Evolutionary conservation across 2,113 vertebrate species (phyloP).

Genomic region (Ammospiza nelsoni): DNA sequence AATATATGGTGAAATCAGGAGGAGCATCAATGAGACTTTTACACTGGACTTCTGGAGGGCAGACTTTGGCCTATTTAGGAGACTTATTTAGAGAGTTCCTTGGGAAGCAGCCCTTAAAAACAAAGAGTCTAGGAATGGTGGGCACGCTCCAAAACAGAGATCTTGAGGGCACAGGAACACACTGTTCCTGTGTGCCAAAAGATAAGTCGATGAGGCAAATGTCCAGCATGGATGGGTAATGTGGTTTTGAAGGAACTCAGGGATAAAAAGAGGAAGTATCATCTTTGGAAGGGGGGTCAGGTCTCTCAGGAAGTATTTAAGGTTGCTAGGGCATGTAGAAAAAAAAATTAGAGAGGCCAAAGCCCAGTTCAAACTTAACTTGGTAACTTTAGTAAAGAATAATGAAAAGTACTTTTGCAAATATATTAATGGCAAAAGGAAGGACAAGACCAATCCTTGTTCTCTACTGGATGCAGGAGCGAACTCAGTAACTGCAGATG

Average conservation of each 20-base stretch:
- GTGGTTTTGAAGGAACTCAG: background rate
- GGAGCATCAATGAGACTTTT: background rate
- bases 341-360: background rate
- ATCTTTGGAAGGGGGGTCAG: background rate
- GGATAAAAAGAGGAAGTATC: background rate
- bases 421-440: background rate
- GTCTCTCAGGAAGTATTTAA: background rate
- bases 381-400: background rate
- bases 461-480: background rate
- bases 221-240: background rate
- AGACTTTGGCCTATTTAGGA: background rate
- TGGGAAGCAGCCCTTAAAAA: background rate
- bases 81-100: background rate
- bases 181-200: background rate
- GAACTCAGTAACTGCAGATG: background rate
- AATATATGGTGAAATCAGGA: background rate
- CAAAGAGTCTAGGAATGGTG: background rate
- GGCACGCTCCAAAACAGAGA: background rate
- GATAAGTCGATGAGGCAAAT: fast-evolving
- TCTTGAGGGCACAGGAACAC: background rate
- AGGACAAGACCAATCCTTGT: background rate
- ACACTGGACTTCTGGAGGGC: background rate
- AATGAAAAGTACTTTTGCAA: background rate
- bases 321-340: background rate
- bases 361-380: background rate